phyloP scores from a whole-genome alignment of 30 jellyfish, hydroid and myxozoan species.

The Chironex yamaguchii region DNA sequence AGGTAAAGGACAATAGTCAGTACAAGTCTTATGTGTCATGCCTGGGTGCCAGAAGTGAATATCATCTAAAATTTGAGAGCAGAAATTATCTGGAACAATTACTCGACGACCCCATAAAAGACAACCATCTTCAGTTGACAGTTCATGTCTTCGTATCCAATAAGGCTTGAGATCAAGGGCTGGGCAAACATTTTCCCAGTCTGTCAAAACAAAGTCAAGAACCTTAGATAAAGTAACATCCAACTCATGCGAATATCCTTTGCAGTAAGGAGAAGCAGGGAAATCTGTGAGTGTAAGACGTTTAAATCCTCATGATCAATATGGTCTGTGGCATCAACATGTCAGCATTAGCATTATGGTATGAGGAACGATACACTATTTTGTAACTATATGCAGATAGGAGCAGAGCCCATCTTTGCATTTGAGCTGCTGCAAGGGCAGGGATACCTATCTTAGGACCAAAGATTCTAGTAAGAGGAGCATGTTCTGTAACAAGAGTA shows the following conservation, averaged over 20 bases:
- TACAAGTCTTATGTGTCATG: too few relatives aligned
- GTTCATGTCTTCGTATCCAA: not conserved
- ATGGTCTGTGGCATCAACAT: slow-evolving; percentile 16
- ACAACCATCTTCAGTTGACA: slow-evolving; percentile 18
- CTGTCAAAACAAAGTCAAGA: slow-evolving; percentile 11
- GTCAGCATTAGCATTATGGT: slow-evolving; percentile 65
- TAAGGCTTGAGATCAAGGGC: slow-evolving; percentile 11
- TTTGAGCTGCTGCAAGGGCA: slow-evolving; percentile 53
- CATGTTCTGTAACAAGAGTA: slow-evolving; percentile 55
- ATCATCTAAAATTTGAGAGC: slow-evolving; percentile 1
- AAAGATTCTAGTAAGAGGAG: slow-evolving; percentile 38
- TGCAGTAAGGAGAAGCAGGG: too few relatives aligned
- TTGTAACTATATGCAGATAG: slow-evolving; percentile 7
- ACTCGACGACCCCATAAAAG: slow-evolving; percentile 25
- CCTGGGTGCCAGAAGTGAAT: too few relatives aligned
- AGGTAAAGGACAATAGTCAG: too few relatives aligned
- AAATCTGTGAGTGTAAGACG: too few relatives aligned
- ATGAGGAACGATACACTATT: not conserved
- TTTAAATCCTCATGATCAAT: too few relatives aligned
- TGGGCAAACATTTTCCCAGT: not conserved
- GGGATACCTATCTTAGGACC: slow-evolving; percentile 25
- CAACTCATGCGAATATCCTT: too few relatives aligned
- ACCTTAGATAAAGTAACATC: slow-evolving; percentile 51
- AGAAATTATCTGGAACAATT: not conserved
- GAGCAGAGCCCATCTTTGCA: slow-evolving; percentile 71